Base-by-base conservation (phyloP, 2,113 vertebrate genomes). In the Mola mola region DNA sequence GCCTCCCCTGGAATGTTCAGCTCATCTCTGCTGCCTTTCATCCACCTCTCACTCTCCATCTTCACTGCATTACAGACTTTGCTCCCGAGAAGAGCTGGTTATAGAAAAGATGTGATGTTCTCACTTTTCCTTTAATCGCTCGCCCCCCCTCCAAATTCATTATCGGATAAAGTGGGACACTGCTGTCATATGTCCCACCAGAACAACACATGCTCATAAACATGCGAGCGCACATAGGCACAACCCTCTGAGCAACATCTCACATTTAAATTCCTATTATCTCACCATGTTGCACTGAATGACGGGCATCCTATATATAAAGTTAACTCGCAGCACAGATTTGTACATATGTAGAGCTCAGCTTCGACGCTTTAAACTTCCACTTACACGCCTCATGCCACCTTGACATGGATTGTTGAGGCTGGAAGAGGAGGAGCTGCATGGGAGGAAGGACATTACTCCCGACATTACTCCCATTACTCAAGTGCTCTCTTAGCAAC, bases 401-500 rank as follows among this genome's bases (percentile, higher is more conserved):
- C 55, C 55, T 46, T 71, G 64, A 68, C 66, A 40, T 56, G 52
- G 28, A 77, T 66, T 57, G 59, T 75, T 58, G 65, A 73, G 66
- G 60, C 51, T 69, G 53, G 17, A 42, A 48, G 57, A 63, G 7
- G 29, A 58, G 56, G 65, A 36, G 56, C 46, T 60, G 46, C 72
- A 68, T 16, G 42, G 38, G 62, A 81, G 79, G 50, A 48, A 56
- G 58, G 56, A 82, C 87, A 82, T 90, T 82, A 80, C 75, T 91
- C 75, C 69, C 75, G 56, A 82, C 87, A 82, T 90, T 82, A 80
- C 75, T 91, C 75, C 69, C 75, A 49, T 64, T 56, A 81, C 78
- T 87, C 77, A 80, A 84, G 74, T 55, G 62, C 55, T 86, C 76
- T 72, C 86, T 83, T 87, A 88, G 87, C 87, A 89, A 89, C 85